These are phyloP conservation scores for Epinephelus lanceolatus DNA, from an alignment of 2,113 vertebrate species.

Conservation along the genomic window DNA sequence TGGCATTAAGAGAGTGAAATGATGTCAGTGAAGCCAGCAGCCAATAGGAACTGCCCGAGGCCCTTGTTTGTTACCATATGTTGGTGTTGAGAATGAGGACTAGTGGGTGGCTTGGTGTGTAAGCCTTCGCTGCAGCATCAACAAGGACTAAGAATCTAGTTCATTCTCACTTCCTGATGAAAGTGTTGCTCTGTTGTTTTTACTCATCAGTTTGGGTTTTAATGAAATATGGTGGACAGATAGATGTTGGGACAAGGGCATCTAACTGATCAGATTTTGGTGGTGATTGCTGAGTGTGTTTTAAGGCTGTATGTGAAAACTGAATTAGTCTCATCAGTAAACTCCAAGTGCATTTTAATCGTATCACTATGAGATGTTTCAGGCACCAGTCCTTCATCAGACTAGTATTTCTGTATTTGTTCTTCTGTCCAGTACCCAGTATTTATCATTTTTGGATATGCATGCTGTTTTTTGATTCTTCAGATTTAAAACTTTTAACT, in stretches of 20 bases:
- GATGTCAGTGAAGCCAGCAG: slow-evolving; percentile 68
- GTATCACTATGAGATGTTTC: too few relatives aligned
- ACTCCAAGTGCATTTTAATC: not conserved
- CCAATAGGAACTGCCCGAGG: slow-evolving; percentile 75
- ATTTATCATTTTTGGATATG: too few relatives aligned
- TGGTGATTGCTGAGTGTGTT: not conserved
- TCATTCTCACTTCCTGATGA: slow-evolving; percentile 35
- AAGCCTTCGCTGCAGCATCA: slow-evolving; percentile 48
- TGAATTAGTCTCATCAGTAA: not conserved
- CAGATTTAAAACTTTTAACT: too few relatives aligned
- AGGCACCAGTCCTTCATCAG: too few relatives aligned
- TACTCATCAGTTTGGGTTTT: not conserved
- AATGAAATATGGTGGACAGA: not conserved
- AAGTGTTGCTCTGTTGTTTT: slow-evolving; percentile 25
- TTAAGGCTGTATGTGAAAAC: not conserved
- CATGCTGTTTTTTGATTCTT: too few relatives aligned
- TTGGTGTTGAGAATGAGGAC: slow-evolving; percentile 67
- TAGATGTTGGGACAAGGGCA: too few relatives aligned
- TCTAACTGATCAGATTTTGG: not conserved
- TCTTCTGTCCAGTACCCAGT: too few relatives aligned
- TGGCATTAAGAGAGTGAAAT: slow-evolving; percentile 62
- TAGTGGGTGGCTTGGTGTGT: slow-evolving; percentile 52
- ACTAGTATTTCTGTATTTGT: too few relatives aligned
- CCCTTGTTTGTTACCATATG: slow-evolving; percentile 78
- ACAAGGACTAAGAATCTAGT: slow-evolving; percentile 35